phyloP scores from a whole-genome alignment of 2,113 vertebrate species.

The Hemiprocne comata region DNA sequence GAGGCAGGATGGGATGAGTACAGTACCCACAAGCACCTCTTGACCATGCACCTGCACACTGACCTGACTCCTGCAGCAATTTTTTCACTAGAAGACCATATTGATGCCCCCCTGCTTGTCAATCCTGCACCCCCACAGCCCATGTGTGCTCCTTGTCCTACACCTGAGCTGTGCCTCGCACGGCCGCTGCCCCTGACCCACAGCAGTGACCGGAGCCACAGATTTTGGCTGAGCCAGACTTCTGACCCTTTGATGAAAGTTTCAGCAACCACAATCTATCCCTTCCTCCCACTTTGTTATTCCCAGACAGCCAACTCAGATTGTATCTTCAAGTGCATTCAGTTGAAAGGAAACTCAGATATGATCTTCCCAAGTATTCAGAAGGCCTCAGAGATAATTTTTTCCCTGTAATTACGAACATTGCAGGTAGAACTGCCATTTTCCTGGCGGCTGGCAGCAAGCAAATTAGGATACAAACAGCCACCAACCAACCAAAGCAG shows the following conservation, averaged over 20 bases:
- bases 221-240: background rate
- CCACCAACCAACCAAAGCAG: background rate
- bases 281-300: slow-evolving; percentile 28
- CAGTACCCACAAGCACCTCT: background rate
- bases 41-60: fast-evolving
- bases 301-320: slow-evolving; percentile 45
- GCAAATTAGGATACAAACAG: background rate
- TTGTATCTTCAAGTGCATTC: slow-evolving; percentile 32
- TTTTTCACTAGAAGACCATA: background rate
- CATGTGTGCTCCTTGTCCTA: fast-evolving
- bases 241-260: background rate
- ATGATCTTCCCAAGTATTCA: slow-evolving; percentile 47
- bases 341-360: slow-evolving; percentile 58
- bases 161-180: fast-evolving
- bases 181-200: fast-evolving
- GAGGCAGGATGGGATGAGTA: background rate
- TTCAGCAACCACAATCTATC: slow-evolving; percentile 33
- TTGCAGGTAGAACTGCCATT: background rate
- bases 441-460: background rate
- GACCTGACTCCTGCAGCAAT: background rate
- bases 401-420: slow-evolving; percentile 11
- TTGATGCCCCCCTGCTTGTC: background rate
- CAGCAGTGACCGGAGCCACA: background rate
- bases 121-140: background rate
- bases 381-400: slow-evolving; percentile 17